Percentiles rank a stretch among this genome's conserved stretches.
phyloP scores from a whole-genome alignment of 2,797 vertebrate species.

The Menidia menidia region DNA sequence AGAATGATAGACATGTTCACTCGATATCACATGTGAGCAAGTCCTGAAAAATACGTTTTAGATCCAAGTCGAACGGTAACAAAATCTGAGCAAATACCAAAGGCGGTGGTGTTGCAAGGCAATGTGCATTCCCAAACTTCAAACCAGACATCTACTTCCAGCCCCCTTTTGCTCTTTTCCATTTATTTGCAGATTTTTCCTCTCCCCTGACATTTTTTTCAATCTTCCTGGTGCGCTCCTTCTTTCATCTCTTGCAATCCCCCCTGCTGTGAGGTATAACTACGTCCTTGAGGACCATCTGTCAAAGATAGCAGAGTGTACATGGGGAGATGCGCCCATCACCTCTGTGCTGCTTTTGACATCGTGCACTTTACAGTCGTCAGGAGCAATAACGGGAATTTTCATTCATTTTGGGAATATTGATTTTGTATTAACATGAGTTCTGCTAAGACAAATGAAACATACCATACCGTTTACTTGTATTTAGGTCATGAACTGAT shows the following conservation, averaged over 20 bases:
- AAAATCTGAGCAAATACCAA: neutral
- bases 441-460: neutral
- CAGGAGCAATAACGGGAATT: conserved; percentile 27
- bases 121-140: conserved; percentile 6
- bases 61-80: neutral
- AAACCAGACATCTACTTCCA: conserved; percentile 10
- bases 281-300: conserved; percentile 45
- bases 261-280: conserved; percentile 50
- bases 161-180: conserved; percentile 6
- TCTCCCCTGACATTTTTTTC: conserved; percentile 30
- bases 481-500: conserved; percentile 10
- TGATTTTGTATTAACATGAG: conserved; percentile 6
- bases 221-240: conserved; percentile 32
- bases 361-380: conserved; percentile 42
- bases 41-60: neutral
- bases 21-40: neutral
- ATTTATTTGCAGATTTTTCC: conserved; percentile 34
- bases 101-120: neutral
- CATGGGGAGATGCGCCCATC: conserved; percentile 19
- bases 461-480: too few species aligned
- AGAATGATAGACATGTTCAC: neutral
- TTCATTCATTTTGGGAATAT: conserved; percentile 3
- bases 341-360: conserved; percentile 23
- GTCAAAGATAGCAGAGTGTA: conserved; percentile 46
- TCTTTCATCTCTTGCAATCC: conserved; percentile 55